These are phyloP conservation scores for Polia nebulosa DNA, from an alignment of 2,888 invertebrate species.

Conservation along the genomic window DNA sequence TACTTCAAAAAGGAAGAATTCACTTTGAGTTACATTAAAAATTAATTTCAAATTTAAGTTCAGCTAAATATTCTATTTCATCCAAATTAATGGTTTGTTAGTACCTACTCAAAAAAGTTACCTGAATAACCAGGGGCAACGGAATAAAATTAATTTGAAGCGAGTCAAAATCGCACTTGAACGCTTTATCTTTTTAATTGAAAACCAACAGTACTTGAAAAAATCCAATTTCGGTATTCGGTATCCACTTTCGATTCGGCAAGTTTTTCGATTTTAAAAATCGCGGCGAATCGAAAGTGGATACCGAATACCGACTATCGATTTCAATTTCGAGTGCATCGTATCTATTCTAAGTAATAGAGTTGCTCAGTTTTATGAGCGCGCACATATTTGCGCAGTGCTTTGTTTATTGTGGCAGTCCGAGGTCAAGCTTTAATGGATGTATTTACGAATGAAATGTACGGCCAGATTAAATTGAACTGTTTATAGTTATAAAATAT, in stretches of 20 bases:
- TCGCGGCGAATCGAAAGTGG: not conserved
- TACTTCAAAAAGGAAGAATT: slow-evolving; percentile 1
- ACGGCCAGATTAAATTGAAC: slow-evolving; percentile 33
- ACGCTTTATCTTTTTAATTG: slow-evolving; percentile 11
- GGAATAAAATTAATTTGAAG: slow-evolving; percentile 10
- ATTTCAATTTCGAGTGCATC: slow-evolving; percentile 48
- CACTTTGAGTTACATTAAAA: not conserved
- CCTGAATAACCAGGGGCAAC: not conserved
- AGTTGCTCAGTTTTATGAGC: slow-evolving; percentile 56
- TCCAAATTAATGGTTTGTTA: not conserved
- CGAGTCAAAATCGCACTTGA: slow-evolving; percentile 1
- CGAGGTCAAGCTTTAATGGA: slow-evolving; percentile 57
- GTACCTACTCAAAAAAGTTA: not conserved
- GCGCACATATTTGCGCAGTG: slow-evolving; percentile 43
- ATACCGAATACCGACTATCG: slow-evolving; percentile 38
- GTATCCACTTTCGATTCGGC: too few species aligned
- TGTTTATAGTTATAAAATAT: slow-evolving; percentile 30
- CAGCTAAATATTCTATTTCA: not conserved
- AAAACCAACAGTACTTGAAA: slow-evolving; percentile 31
- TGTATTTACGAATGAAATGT: slow-evolving; percentile 49
- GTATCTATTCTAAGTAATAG: slow-evolving; percentile 57
- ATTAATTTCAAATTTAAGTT: not conserved
- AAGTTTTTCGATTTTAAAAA: slow-evolving; percentile 22
- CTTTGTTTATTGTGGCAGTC: slow-evolving; percentile 52
- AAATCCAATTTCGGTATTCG: slow-evolving; percentile 12